Evolutionary conservation across 2,113 vertebrate species (phyloP).

Genomic region (Leucosticte australis): DNA sequence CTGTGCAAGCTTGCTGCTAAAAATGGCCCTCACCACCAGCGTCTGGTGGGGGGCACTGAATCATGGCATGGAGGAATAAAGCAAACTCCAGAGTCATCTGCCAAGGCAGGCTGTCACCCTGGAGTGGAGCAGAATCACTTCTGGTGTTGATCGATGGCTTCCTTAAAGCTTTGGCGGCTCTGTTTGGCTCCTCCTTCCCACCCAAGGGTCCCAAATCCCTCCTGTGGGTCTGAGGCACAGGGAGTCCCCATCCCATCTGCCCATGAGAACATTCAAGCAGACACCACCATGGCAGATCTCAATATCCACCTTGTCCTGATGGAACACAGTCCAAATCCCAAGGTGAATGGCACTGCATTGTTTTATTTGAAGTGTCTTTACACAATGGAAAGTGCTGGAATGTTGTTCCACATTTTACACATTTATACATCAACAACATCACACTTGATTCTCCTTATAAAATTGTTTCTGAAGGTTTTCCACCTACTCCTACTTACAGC

Average conservation of each 20-base stretch:
- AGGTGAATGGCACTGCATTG: conserved; percentile 32
- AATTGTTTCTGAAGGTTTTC: conserved; percentile 14
- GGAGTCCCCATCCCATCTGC: not conserved
- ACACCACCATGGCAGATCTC: not conserved
- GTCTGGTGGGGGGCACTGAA: not conserved
- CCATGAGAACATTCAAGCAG: not conserved
- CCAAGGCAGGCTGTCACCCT: not conserved
- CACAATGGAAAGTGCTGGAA: conserved; percentile 40
- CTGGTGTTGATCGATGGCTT: not conserved
- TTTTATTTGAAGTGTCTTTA: conserved; percentile 61
- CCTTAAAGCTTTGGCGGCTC: not conserved
- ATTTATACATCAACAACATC: conserved; percentile 2
- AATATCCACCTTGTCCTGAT: fast-evolving
- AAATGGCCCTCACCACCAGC: not conserved
- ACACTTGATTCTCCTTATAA: not conserved
- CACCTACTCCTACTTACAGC: conserved; percentile 22
- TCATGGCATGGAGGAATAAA: fast-evolving
- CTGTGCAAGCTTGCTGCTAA: not conserved
- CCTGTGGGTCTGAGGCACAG: not conserved
- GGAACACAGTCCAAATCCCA: not conserved
- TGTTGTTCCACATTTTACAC: conserved; percentile 32
- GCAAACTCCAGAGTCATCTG: not conserved
- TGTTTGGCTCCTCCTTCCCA: not conserved
- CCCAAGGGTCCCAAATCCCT: not conserved
- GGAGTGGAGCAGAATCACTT: not conserved